Evolutionary conservation across 1,140 invertebrate genomes (phyloP).

Genomic region (Archegozetes longisetosus): DNA sequence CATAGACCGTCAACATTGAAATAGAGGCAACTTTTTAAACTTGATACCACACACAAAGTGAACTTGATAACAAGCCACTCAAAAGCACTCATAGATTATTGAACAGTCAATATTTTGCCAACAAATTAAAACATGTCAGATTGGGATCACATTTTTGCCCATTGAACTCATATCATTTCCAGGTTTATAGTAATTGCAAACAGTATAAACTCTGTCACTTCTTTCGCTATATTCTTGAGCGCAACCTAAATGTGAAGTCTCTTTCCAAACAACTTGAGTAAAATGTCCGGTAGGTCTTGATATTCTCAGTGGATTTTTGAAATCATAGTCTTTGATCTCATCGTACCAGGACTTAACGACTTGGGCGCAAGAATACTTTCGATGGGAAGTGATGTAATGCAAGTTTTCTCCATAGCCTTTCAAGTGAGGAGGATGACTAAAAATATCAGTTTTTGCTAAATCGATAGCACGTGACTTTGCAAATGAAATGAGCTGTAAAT

Average conservation of each 20-base stretch:
- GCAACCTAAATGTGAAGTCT: background rate
- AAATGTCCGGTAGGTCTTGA: background rate
- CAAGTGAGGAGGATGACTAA: background rate
- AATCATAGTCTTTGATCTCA: background rate
- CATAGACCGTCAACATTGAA: too few species aligned
- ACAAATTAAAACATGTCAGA: too few species aligned
- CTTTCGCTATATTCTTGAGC: background rate
- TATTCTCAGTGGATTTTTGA: background rate
- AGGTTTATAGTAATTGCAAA: background rate
- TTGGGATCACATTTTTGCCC: background rate
- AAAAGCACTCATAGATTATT: too few species aligned
- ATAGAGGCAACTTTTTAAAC: too few species aligned
- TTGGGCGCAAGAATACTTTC: background rate
- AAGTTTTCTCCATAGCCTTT: background rate
- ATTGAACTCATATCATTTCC: background rate
- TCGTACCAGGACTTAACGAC: background rate
- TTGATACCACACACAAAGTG: too few species aligned
- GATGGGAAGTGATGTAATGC: background rate
- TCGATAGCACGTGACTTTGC: background rate
- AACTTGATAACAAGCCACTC: too few species aligned
- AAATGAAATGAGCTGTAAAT: background rate
- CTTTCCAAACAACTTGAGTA: background rate
- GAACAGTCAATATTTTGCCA: too few species aligned
- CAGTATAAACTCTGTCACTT: background rate
- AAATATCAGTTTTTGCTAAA: background rate